These are phyloP conservation scores for Periophthalmodon schlosseri DNA, from an alignment of 2,113 vertebrate species.

Conservation along the genomic window DNA sequence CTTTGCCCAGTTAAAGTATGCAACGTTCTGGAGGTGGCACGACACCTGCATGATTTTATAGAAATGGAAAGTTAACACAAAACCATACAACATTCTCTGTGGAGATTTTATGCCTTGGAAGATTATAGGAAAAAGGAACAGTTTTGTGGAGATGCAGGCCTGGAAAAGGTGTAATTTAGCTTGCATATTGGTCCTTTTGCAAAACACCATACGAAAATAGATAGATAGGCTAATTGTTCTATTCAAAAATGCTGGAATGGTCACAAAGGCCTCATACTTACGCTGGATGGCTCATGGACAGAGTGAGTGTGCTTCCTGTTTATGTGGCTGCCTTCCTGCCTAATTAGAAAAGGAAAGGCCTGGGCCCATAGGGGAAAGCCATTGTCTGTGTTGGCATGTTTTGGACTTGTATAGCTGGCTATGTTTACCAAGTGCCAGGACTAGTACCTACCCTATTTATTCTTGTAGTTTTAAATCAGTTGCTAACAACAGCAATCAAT, in stretches of 20 bases:
- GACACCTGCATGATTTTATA: too few relatives aligned
- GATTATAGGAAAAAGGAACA: too few relatives aligned
- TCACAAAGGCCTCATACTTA: neutral
- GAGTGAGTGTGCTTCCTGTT: constrained; percentile 58
- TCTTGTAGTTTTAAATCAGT: neutral
- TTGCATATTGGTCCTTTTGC: neutral
- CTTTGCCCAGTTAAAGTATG: too few relatives aligned
- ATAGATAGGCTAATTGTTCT: neutral
- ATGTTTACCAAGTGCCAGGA: neutral
- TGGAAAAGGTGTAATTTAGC: neutral
- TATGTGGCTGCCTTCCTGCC: constrained; percentile 50
- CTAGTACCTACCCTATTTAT: too few relatives aligned
- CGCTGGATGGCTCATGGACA: constrained; percentile 23
- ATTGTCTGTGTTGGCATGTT: constrained; percentile 12
- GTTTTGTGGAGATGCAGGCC: too few relatives aligned
- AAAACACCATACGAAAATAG: neutral
- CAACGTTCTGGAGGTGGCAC: too few relatives aligned
- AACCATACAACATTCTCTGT: too few relatives aligned
- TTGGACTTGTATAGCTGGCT: neutral
- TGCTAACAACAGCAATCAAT: too few relatives aligned
- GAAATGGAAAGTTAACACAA: too few relatives aligned
- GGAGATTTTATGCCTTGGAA: too few relatives aligned
- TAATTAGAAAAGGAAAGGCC: constrained; percentile 42
- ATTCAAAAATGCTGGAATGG: neutral
- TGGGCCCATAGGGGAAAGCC: constrained; percentile 3